Evolutionary conservation across 1,140 invertebrate genomes (phyloP), one percentile per base, ranked within the genome.

Genomic region (Bombus affinis): DNA sequence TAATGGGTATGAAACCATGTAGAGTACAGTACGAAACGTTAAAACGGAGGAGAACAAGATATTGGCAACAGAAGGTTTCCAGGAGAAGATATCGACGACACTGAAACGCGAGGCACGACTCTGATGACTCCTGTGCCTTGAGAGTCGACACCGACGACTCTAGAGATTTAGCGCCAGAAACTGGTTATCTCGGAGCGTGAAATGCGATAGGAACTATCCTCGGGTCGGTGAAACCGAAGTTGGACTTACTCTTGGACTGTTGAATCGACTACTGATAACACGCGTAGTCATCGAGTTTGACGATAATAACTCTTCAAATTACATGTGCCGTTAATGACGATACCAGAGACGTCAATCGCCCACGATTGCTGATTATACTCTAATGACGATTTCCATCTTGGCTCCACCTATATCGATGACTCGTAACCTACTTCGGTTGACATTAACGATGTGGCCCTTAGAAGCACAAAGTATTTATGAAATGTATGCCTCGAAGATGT

Each of bases 141-240:
- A 79, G 68, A 85, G 76, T 57, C 39, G 83, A 72, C 68, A 72
- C 83, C n/a, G 76, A 72, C 15, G 25, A 80, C 83, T 59, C 53
- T 9, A 6, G 76, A 42, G 83, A 80, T 39, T 65, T 32, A 47
- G 15, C 75, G 28, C n/a, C 57, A 9, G 75, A 79, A 79, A 78
- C 65, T 79, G 66, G 75, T 79, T 84, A 84, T 79, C 74, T 47
- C 25, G 28, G 47, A 59, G 35, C 75, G 22, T 59, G 75, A 32
- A 70, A 84, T 32, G n/a, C 12, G 66, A 71, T 71, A 82, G 39
- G 22, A 47, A 22, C 22, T 82, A 78, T 57, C 44, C 28, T 10
- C 47, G 13, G n/a, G 25, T 32, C n/a, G 12, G 4, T n/a, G 35
- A 28, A 35, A 47, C 6, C 28, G 18, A n/a, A 57, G 57, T 75